Evolutionary conservation across 2,888 invertebrate genomes (phyloP).

Genomic region (Pachymerium ferrugineum): DNA sequence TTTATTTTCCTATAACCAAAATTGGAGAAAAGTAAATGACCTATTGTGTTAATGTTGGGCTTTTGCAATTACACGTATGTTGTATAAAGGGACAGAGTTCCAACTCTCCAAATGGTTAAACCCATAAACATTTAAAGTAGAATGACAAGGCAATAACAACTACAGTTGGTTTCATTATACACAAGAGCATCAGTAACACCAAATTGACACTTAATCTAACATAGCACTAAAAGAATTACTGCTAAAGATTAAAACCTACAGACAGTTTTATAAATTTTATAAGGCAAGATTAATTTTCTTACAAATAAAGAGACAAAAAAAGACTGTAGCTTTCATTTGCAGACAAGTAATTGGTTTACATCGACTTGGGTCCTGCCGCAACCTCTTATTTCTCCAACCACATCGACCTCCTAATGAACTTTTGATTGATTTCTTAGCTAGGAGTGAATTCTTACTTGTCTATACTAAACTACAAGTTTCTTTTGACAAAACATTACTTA

Average conservation of each 20-base stretch:
- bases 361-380: no score
- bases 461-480: no score
- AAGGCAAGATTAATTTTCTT: background rate
- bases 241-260: background rate
- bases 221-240: background rate
- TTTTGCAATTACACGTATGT: no score
- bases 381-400: background rate
- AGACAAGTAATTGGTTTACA: background rate
- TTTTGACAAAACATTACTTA: background rate
- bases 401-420: background rate
- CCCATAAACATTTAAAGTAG: slow-evolving; percentile 9
- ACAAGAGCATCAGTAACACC: slow-evolving; percentile 5
- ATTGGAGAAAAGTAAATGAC: no score
- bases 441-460: no score
- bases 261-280: background rate
- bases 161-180: slow-evolving; percentile 5
- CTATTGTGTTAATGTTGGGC: no score
- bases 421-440: background rate
- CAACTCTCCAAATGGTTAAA: background rate
- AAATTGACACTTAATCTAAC: slow-evolving; percentile 16
- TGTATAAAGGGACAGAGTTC: slow-evolving; percentile 9
- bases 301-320: background rate
- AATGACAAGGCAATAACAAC: slow-evolving; percentile 19
- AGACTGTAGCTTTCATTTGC: background rate
- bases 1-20: no score